Conservation (phyloP, 2,113 vertebrate genomes). For the Ochotona curzoniae region DNA sequence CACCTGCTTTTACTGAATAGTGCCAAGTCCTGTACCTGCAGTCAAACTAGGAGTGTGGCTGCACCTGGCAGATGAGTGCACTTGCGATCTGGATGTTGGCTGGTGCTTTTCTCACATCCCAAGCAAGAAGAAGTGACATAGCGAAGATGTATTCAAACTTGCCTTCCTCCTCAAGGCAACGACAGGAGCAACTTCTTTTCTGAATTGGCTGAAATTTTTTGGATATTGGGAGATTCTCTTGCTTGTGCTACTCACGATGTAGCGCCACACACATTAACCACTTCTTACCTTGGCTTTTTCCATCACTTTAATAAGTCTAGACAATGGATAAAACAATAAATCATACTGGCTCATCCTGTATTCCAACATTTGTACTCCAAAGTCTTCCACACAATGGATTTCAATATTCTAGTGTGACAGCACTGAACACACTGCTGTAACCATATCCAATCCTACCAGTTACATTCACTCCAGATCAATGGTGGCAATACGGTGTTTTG, state of each 20-base stretch:
- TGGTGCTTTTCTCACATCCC: background rate
- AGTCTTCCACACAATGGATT: background rate
- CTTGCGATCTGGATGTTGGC: background rate
- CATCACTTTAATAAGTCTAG: background rate
- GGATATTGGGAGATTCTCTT: background rate
- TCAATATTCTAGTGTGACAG: background rate
- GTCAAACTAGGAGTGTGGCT: background rate
- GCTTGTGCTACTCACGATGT: background rate
- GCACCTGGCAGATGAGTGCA: background rate
- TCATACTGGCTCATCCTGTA: background rate
- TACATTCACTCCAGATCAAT: background rate
- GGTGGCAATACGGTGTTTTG: background rate
- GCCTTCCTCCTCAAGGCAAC: background rate
- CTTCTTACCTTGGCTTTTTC: background rate
- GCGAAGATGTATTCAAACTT: background rate
- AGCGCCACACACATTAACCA: background rate
- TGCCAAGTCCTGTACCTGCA: background rate
- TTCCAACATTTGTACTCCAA: background rate
- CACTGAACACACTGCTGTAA: background rate
- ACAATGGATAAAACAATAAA: background rate
- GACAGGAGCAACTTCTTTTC: background rate
- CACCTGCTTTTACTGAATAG: background rate
- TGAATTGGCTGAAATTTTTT: accelerated
- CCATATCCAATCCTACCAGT: accelerated
- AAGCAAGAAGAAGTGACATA: background rate